Conservation (phyloP, 2,113 vertebrate species). For the Melanerpes formicivorus region DNA sequence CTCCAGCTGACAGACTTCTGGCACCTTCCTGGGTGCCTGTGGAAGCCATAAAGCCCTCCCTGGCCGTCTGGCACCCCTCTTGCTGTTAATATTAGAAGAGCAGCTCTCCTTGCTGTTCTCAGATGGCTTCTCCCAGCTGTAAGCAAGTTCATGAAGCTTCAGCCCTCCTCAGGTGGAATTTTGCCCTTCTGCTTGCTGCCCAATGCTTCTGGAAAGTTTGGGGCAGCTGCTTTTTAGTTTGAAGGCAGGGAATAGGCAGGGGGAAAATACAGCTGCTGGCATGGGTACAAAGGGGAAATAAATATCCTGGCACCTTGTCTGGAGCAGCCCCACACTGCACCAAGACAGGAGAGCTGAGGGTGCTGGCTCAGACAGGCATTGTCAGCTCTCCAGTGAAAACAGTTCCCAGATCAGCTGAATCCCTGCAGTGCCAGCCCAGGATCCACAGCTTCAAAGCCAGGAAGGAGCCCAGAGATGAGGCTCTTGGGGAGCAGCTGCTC, state of each 20-base stretch:
- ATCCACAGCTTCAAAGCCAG: background rate
- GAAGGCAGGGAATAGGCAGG: background rate
- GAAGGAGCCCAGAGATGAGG: background rate
- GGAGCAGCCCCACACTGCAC: background rate
- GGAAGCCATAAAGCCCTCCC: background rate
- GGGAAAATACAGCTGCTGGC: background rate
- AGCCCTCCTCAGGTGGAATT: background rate
- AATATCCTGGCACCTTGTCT: conserved; percentile 27
- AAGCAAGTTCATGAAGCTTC: background rate
- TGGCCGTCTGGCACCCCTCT: background rate
- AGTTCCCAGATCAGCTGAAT: background rate
- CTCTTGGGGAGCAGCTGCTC: background rate
- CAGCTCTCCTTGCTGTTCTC: background rate
- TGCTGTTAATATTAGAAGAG: background rate
- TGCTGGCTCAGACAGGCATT: background rate
- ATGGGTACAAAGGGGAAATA: conserved; percentile 19
- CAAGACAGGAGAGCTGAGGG: background rate
- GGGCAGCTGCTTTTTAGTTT: conserved; percentile 20
- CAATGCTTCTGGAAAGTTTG: background rate
- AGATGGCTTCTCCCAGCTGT: background rate
- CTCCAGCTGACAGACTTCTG: background rate
- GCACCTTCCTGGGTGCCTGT: background rate
- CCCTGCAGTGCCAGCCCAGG: background rate
- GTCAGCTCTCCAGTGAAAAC: conserved; percentile 20
- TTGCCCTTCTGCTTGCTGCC: background rate